Conservation (phyloP, 2,113 vertebrate species). For the Acanthisitta chloris region DNA sequence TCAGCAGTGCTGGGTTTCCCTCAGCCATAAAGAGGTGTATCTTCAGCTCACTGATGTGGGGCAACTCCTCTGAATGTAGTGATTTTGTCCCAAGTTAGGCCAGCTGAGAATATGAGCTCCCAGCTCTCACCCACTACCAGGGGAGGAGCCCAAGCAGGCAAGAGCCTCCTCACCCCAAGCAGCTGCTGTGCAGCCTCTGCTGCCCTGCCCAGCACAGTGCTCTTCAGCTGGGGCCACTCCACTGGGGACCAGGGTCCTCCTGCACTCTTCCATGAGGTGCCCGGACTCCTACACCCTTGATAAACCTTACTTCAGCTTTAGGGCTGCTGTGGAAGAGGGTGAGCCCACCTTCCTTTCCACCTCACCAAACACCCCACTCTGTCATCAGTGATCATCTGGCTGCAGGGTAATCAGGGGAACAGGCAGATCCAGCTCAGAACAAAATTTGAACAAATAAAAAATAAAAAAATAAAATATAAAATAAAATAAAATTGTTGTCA, state of each 20-base stretch:
- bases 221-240: neutral
- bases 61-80: neutral
- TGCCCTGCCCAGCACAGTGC: neutral
- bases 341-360: neutral
- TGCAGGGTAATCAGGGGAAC: neutral
- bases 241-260: neutral
- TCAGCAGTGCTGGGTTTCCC: neutral
- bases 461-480: neutral
- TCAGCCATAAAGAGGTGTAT: rapidly evolving
- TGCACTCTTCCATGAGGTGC: neutral
- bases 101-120: neutral
- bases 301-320: neutral
- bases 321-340: neutral
- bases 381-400: neutral
- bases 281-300: neutral
- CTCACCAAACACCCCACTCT: rapidly evolving
- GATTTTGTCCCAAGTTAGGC: neutral
- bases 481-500: neutral
- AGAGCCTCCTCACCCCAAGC: neutral
- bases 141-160: neutral
- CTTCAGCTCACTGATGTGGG: neutral
- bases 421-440: neutral
- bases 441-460: neutral
- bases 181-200: rapidly evolving
- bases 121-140: neutral